Evolutionary conservation across 2,888 invertebrate genomes (phyloP).

Genomic region (Campoletis raptor): DNA sequence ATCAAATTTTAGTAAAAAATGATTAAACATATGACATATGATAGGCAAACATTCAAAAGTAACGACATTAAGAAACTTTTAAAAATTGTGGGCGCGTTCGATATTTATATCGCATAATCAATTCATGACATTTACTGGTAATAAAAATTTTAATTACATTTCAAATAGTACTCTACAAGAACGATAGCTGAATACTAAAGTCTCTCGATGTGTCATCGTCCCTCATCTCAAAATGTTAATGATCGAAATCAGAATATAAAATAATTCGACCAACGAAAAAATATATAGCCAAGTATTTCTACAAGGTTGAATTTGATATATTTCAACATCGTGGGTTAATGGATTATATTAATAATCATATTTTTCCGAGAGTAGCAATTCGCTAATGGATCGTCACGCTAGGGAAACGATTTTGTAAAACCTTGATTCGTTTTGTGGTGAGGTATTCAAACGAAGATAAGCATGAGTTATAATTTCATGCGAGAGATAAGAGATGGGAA

Average conservation of each 20-base stretch:
- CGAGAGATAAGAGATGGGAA: not conserved
- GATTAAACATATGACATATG: not conserved
- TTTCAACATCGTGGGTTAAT: constrained; percentile 3
- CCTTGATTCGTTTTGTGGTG: not conserved
- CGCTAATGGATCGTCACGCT: not conserved
- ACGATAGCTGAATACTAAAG: constrained; percentile 4
- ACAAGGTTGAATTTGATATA: not conserved
- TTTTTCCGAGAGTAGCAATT: constrained; percentile 6
- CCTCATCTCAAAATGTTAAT: constrained; percentile 21
- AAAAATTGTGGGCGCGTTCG: not conserved
- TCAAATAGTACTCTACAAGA: constrained; percentile 14
- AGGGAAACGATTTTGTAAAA: not conserved
- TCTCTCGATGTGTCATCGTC: constrained; percentile 12
- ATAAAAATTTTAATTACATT: constrained; percentile 20
- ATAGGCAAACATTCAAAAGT: not conserved
- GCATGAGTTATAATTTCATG: constrained; percentile 6
- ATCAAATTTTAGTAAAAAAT: not conserved
- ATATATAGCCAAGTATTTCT: not conserved
- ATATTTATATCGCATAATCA: not conserved
- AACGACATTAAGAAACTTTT: constrained; percentile 1
- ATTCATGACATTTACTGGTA: constrained; percentile 21
- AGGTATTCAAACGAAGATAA: not conserved
- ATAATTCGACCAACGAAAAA: not conserved
- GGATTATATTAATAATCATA: constrained; percentile 22
- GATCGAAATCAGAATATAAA: constrained; percentile 27